These are phyloP conservation scores for Macaca fascicularis DNA, from an alignment of 2,113 vertebrate genomes.

Conservation along the genomic window T2T-MFA8v1.1 NC_088378.1:5745501-5746000, in stretches of 20 bases:
- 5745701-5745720: neutral
- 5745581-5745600: neutral
- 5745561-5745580: neutral
- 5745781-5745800: constrained; percentile 98
- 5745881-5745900: constrained; percentile 93
- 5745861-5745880: constrained; percentile 96
- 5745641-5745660: accelerated
- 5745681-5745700: accelerated
- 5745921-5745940: constrained; percentile 89
- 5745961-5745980: accelerated
- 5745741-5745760: neutral
- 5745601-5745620: neutral
- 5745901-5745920: constrained; percentile 92
- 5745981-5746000: accelerated
- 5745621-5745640: accelerated
- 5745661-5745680: accelerated
- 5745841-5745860: constrained; percentile 98
- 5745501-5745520: neutral
- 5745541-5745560: neutral
- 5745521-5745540: neutral
- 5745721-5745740: accelerated
- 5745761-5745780: neutral
- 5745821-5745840: constrained; percentile 99
- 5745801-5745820: constrained; percentile 99
- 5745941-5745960: neutral